Evolutionary conservation across 2,888 invertebrate genomes (phyloP).

Genomic region (Lamellibrachia columna): DNA sequence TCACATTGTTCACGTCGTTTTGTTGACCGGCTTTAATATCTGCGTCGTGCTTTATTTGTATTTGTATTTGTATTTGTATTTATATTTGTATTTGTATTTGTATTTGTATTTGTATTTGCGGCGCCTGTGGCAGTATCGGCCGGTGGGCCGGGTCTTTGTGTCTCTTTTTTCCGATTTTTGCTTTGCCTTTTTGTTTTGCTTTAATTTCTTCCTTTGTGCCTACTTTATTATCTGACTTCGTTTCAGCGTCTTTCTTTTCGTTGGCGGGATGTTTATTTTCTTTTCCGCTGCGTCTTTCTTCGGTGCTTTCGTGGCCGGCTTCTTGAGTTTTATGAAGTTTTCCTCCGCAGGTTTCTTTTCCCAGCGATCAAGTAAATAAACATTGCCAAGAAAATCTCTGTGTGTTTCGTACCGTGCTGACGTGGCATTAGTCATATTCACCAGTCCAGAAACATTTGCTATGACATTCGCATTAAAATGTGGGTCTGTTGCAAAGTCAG

Average conservation of each 20-base stretch:
- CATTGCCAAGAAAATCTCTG: background rate
- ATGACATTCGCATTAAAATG: background rate
- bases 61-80: background rate
- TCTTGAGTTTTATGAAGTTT: no score
- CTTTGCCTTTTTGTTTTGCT: background rate
- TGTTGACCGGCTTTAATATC: background rate
- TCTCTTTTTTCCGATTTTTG: background rate
- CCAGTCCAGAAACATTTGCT: background rate
- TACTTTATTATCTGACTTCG: background rate
- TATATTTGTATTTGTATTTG: no score
- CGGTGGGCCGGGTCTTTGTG: background rate
- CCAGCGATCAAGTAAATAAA: background rate
- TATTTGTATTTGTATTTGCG: background rate
- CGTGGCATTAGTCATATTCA: background rate
- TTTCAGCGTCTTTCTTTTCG: background rate
- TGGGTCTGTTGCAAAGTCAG: background rate
- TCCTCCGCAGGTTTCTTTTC: background rate
- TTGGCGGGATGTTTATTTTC: background rate
- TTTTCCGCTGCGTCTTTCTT: background rate
- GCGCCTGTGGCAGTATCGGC: background rate
- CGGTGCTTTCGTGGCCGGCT: background rate
- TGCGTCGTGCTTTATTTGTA: background rate
- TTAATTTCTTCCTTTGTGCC: background rate
- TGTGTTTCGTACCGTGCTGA: background rate
- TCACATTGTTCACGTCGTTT: background rate